A percentile compares a stretch with the other conserved stretches of the same genome.
phyloP scores from a whole-genome alignment of 2,797 vertebrate species.

The Gallirallus australis region DNA sequence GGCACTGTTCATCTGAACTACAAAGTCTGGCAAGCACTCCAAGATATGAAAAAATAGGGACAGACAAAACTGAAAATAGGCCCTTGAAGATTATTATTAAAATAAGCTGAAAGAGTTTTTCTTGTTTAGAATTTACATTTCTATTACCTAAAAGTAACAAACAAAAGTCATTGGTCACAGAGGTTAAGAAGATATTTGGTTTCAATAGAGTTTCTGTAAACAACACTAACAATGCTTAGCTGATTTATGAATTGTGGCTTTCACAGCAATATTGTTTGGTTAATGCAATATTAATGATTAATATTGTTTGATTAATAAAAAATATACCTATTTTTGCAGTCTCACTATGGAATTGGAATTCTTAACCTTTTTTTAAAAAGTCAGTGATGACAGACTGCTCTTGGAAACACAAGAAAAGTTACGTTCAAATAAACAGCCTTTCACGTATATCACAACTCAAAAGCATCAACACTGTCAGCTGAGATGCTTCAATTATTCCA shows the following conservation, averaged over 20 bases:
- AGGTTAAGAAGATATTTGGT: neutral
- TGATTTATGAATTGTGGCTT: neutral
- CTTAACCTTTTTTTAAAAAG: neutral
- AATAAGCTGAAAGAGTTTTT: neutral
- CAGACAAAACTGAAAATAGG: neutral
- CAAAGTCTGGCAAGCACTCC: neutral
- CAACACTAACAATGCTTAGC: neutral
- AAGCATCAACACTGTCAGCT: neutral
- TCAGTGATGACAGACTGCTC: neutral
- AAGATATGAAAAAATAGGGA: neutral
- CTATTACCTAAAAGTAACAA: neutral
- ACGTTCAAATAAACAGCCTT: neutral
- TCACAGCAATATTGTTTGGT: neutral
- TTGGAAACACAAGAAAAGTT: neutral
- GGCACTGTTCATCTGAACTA: neutral
- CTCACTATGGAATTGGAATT: neutral
- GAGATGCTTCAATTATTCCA: constrained; percentile 5
- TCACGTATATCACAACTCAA: neutral
- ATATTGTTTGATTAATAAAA: neutral
- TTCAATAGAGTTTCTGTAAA: neutral
- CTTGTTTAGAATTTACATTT: neutral
- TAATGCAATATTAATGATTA: neutral
- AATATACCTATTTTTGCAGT: neutral
- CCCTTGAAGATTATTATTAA: neutral
- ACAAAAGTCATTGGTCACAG: neutral